Evolutionary conservation across 2,113 vertebrate species (phyloP).

Genomic region (Pycnonotus jocosus): DNA sequence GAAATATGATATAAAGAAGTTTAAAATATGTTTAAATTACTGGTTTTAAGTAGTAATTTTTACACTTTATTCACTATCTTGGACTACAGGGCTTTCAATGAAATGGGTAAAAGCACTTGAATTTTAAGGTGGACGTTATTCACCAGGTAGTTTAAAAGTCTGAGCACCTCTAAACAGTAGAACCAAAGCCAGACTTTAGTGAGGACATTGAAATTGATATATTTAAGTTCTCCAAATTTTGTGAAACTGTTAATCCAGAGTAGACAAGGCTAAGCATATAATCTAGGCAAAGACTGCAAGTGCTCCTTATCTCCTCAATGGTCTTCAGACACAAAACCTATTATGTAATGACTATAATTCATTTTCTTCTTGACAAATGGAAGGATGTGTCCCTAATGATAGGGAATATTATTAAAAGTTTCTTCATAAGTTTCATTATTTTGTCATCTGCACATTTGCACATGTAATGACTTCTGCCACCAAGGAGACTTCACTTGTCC

Average conservation of each 20-base stretch:
- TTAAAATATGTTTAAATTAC: slow-evolving; percentile 19
- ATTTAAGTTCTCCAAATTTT: background rate
- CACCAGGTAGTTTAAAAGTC: background rate
- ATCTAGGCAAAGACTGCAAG: background rate
- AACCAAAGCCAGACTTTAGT: background rate
- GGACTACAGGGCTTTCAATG: background rate
- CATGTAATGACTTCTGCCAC: background rate
- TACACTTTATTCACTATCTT: background rate
- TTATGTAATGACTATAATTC: background rate
- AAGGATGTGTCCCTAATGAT: background rate
- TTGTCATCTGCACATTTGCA: background rate
- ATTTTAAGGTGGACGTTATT: background rate
- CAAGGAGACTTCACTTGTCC: background rate
- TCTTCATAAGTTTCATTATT: background rate
- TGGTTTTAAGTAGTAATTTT: slow-evolving; percentile 11
- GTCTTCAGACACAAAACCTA: background rate
- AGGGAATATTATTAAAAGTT: background rate
- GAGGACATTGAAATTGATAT: background rate
- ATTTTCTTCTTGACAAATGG: background rate
- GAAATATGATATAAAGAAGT: slow-evolving; percentile 36
- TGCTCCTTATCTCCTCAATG: background rate
- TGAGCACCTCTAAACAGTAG: background rate
- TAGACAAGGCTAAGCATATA: background rate
- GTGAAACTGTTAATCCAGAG: background rate
- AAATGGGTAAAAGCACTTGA: background rate